phyloP scores from a whole-genome alignment of 2,113 vertebrate species.

The Anolis carolinensis region DNA sequence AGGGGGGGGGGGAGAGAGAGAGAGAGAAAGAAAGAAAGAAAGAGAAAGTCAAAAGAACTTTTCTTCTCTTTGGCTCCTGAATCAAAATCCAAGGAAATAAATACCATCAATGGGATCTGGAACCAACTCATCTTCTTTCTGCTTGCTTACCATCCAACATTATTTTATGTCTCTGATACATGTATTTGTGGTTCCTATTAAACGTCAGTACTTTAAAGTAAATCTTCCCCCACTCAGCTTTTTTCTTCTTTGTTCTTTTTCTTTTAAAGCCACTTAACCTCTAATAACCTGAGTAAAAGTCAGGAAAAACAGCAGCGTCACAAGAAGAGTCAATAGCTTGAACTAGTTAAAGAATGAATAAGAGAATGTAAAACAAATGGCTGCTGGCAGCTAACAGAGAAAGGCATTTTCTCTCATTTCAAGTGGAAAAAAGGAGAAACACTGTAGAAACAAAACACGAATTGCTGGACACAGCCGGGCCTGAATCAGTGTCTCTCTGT shows the following conservation, averaged over 20 bases:
- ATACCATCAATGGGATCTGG: neutral
- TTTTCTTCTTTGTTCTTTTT: neutral
- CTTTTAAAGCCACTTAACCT: constrained; percentile 36
- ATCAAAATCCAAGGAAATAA: neutral
- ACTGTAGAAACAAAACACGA: constrained; percentile 4
- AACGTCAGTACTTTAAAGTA: neutral
- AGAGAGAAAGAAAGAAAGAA: neutral
- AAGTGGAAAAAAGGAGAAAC: constrained; percentile 17
- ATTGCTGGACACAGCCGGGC: neutral
- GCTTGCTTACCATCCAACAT: neutral
- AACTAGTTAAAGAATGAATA: neutral
- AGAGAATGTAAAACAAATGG: constrained; percentile 52
- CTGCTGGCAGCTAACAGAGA: constrained; percentile 20
- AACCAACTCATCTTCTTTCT: neutral
- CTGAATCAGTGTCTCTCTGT: constrained; percentile 3
- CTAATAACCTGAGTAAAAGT: constrained; percentile 38
- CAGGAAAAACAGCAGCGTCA: neutral
- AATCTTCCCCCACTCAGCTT: neutral
- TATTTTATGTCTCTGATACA: constrained; percentile 13
- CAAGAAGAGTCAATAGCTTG: constrained; percentile 9
- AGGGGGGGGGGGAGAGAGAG: too few relatives aligned
- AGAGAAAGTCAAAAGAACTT: neutral
- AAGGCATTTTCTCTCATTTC: constrained; percentile 48
- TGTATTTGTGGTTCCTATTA: constrained; percentile 33
- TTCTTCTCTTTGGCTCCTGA: neutral